Conservation (phyloP, 2,797 vertebrate species). For the Semaprochilodus insignis region DNA sequence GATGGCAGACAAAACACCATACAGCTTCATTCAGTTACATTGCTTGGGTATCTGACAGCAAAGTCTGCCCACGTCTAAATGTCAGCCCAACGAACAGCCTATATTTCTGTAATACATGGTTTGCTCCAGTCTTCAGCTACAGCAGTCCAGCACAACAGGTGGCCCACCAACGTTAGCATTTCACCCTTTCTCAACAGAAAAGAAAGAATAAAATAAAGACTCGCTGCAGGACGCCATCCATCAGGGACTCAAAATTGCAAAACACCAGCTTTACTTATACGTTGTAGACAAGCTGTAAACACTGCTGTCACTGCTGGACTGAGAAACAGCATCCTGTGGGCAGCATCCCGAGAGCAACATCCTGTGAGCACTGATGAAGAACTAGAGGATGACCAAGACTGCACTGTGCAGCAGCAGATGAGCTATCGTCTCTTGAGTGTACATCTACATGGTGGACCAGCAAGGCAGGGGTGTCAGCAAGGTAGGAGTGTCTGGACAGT, state of each 20-base stretch:
- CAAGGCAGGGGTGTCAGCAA: no score
- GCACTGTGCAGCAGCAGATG: no score
- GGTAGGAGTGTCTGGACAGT: no score
- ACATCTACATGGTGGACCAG: no score
- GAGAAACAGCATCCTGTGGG: no score
- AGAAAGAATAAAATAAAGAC: background rate
- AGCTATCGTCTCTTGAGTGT: no score
- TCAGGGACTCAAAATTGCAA: background rate
- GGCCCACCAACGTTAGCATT: slow-evolving; percentile 4
- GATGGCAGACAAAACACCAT: background rate
- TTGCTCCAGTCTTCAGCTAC: background rate
- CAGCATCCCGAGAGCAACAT: no score
- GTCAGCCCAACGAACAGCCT: background rate
- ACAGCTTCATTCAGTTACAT: background rate
- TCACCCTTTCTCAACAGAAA: background rate
- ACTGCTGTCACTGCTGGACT: no score
- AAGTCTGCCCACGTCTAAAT: background rate
- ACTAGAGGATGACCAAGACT: no score
- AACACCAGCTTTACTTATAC: background rate
- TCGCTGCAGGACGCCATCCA: background rate
- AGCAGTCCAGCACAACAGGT: background rate
- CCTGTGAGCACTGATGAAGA: no score
- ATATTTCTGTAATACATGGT: background rate
- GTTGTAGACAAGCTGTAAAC: no score
- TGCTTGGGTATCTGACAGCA: background rate